Evolutionary conservation across 2,888 invertebrate species (phyloP).

Genomic region (Blera fallax): DNA sequence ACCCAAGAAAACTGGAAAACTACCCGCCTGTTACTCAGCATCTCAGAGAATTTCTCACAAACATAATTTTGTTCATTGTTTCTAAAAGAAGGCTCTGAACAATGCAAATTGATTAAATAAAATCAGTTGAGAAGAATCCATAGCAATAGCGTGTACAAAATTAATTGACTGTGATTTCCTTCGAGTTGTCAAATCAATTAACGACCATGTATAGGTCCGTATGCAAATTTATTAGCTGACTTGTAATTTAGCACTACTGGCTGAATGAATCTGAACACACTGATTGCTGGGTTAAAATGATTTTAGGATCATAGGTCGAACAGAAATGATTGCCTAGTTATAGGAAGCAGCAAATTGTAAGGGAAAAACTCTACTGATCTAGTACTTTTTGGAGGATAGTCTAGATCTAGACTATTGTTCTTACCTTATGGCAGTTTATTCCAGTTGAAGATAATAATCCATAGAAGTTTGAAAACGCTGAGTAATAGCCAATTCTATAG

Average conservation of each 20-base stretch:
- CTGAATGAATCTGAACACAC: neutral
- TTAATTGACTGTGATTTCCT: constrained; percentile 50
- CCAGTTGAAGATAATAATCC: neutral
- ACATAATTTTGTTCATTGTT: too few species aligned
- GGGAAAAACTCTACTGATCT: too few species aligned
- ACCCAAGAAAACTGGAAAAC: too few species aligned
- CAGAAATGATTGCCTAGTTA: neutral
- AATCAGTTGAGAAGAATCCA: constrained; percentile 4
- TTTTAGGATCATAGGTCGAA: neutral
- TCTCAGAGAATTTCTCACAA: too few species aligned
- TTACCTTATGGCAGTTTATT: neutral
- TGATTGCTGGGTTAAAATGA: neutral
- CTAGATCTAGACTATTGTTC: too few species aligned
- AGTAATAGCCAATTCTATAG: neutral
- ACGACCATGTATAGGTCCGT: neutral
- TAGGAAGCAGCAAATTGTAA: neutral
- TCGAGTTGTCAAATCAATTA: constrained; percentile 43
- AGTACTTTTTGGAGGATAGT: too few species aligned
- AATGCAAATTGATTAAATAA: constrained; percentile 20
- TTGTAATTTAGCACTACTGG: neutral
- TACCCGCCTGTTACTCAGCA: too few species aligned
- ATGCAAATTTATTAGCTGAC: constrained; percentile 15
- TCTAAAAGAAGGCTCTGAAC: neutral
- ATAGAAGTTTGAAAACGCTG: neutral
- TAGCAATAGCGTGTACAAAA: constrained; percentile 2